phyloP scores from a whole-genome alignment of 2,888 invertebrate species.

The Xylota segnis region DNA sequence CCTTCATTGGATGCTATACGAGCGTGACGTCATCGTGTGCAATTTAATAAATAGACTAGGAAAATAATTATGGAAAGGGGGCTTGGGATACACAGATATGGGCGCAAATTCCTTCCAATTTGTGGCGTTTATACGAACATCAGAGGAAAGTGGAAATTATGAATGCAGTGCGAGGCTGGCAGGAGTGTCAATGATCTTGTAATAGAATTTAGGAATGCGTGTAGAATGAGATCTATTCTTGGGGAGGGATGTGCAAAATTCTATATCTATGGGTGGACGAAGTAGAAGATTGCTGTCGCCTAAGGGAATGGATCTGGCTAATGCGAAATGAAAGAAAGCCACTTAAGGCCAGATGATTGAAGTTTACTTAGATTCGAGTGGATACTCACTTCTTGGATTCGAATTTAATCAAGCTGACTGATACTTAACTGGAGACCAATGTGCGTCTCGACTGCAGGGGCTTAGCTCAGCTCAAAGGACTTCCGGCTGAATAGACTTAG shows the following conservation, averaged over 20 bases:
- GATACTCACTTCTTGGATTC: no score
- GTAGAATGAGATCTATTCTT: not conserved
- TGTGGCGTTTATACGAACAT: constrained; percentile 3
- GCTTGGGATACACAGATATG: not conserved
- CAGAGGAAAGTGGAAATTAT: constrained; percentile 19
- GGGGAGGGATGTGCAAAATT: not conserved
- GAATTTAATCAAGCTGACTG: no score
- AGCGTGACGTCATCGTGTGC: constrained; percentile 53
- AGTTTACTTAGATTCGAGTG: no score
- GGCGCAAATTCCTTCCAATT: constrained; percentile 60
- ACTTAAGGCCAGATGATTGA: not conserved
- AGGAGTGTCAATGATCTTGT: constrained; percentile 57
- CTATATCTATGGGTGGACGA: not conserved
- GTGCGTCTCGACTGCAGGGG: no score
- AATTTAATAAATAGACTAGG: constrained; percentile 37
- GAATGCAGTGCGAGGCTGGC: constrained; percentile 17
- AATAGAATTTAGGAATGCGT: constrained; percentile 31
- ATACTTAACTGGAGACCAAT: no score
- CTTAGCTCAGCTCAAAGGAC: no score
- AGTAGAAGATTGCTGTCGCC: constrained; percentile 2
- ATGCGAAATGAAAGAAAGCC: not conserved
- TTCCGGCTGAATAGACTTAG: no score
- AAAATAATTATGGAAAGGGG: not conserved
- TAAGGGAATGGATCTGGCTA: not conserved
- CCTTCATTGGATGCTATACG: constrained; percentile 39